Evolutionary conservation across 2,888 invertebrate species (phyloP), one percentile per base, ranked within the genome.

Genomic region (Aricia artaxerxes): DNA sequence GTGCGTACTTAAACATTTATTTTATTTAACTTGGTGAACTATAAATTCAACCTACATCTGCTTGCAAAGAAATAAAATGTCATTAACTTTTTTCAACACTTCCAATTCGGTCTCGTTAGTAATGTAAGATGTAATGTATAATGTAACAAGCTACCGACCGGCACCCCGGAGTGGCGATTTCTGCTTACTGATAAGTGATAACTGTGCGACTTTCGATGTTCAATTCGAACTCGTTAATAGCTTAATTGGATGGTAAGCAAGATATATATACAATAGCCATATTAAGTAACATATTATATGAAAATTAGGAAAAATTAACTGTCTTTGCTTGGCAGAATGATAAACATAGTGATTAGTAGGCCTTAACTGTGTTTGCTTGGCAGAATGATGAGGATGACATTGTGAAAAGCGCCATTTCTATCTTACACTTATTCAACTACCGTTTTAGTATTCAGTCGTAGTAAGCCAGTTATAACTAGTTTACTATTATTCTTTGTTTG

Each of bases 61-160:
- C 7, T n/a, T 31, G 31, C 31, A 5, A 69, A 35, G 35, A 6
- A 57, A 35, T 35, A 24, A 69, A 69, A 13, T 69, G 31, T 35
- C 6, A 13, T 69, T 69, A 13, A 35, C 13, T 69, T 69, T 38
- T 69, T 38, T 24, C 16, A 76, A 76, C 76, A 76, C 76, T 53
- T 76, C 53, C 57, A 76, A 53, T 81, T 31, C 31, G 0, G 85
- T 82, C 89, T 89, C 82, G 89, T 92, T 88, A 91, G 92, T 92
- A 91, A 92, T 91, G 91, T 89, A 92, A 86, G 85, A 86, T 85
- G 89, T 90, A 87, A 93, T 93, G 92, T 92, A 92, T 92, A 92
- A 92, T 92, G 91, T 91, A 92, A 91, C 92, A 92, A 91, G 86
- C 87, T 87, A 87, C 87, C 86, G 87, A 89, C 89, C 88, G 90